Conservation (phyloP, 2,888 invertebrate species). For the Thera obeliscata region DNA sequence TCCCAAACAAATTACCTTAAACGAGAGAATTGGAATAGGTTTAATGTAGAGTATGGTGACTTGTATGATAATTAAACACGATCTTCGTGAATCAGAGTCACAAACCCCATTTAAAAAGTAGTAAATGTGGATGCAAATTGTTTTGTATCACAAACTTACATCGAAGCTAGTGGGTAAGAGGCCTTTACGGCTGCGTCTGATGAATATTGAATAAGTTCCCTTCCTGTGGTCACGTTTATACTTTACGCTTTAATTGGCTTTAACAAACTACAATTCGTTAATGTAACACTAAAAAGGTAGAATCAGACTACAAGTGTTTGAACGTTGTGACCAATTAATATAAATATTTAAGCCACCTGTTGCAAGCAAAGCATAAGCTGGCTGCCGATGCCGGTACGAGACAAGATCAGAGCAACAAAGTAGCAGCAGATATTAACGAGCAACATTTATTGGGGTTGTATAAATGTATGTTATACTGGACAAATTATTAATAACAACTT, state of each 20-base stretch:
- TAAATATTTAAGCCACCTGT: slow-evolving; percentile 1
- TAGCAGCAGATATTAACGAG: slow-evolving; percentile 38
- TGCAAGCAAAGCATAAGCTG: slow-evolving; percentile 7
- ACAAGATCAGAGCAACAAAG: slow-evolving; percentile 28
- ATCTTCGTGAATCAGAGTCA: slow-evolving; percentile 27
- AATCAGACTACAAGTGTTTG: neutral
- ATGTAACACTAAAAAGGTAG: too few relatives aligned
- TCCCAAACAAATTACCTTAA: slow-evolving; percentile 13
- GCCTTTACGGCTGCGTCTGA: slow-evolving; percentile 42
- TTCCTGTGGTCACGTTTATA: slow-evolving; percentile 45
- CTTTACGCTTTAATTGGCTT: slow-evolving; percentile 25
- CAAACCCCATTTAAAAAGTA: slow-evolving; percentile 45
- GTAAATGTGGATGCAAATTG: slow-evolving; percentile 51
- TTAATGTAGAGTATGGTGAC: slow-evolving; percentile 26
- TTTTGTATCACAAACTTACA: slow-evolving; percentile 48
- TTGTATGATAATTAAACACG: slow-evolving; percentile 38
- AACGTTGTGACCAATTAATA: neutral
- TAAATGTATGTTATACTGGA: slow-evolving; percentile 33
- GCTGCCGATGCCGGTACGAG: slow-evolving; percentile 7
- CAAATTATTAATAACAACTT: slow-evolving; percentile 51
- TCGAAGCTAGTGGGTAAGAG: slow-evolving; percentile 50
- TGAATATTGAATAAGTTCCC: slow-evolving; percentile 45
- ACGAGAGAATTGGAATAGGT: slow-evolving; percentile 21
- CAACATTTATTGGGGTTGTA: slow-evolving; percentile 45
- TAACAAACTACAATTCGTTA: slow-evolving; percentile 8